Conservation (phyloP, 2,888 invertebrate genomes). For the Agriopis marginaria region DNA sequence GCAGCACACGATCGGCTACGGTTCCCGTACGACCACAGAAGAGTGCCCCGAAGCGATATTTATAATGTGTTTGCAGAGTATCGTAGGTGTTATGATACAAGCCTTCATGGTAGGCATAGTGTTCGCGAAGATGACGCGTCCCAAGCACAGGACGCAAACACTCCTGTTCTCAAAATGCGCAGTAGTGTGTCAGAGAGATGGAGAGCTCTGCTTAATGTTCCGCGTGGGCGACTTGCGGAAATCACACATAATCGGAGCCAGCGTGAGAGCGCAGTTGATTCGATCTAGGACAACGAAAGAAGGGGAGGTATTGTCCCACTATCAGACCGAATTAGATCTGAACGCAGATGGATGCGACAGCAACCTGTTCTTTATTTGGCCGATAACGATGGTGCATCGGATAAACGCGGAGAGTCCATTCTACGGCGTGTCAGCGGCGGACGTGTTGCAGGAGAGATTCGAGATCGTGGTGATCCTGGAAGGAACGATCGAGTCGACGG, state of each 20-base stretch:
- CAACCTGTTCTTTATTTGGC: constrained; percentile 97
- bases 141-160: constrained; percentile 96
- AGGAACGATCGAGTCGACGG: constrained; percentile 93
- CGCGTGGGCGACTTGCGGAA: constrained; percentile 96
- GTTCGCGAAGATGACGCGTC: constrained; percentile 96
- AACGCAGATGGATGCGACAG: constrained; percentile 93
- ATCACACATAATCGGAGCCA: constrained; percentile 96
- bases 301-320: constrained; percentile 93
- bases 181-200: constrained; percentile 94
- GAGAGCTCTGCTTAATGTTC: constrained; percentile 93
- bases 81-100: constrained; percentile 94
- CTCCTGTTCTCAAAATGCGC: constrained; percentile 94
- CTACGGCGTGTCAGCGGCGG: constrained; percentile 93
- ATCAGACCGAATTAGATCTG: constrained; percentile 91
- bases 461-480: constrained; percentile 94
- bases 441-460: constrained; percentile 92
- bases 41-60: constrained; percentile 96
- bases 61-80: constrained; percentile 95
- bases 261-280: constrained; percentile 93
- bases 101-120: constrained; percentile 93
- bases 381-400: constrained; percentile 94
- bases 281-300: constrained; percentile 93
- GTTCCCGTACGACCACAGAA: constrained; percentile 93
- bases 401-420: constrained; percentile 95
- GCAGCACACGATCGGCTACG: constrained; percentile 96